A percentile compares a stretch with the other conserved stretches of the same genome.
Conservation (phyloP, 2,113 vertebrate species). For the Peromyscus polionotus region DNA sequence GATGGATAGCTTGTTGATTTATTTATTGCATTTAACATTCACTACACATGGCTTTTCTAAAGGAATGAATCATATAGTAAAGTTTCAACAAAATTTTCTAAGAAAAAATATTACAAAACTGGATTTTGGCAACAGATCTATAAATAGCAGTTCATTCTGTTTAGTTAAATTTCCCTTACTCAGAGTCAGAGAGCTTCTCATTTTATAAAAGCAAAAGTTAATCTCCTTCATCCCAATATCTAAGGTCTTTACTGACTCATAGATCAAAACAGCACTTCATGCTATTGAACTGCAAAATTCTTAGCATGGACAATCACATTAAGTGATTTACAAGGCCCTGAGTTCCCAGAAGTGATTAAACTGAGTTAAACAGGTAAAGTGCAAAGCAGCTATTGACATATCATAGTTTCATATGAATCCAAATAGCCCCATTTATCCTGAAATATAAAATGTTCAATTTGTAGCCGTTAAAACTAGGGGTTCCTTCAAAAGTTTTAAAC, state of each 20-base stretch:
- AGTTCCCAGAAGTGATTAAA: background rate
- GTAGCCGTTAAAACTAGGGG: background rate
- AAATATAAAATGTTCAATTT: background rate
- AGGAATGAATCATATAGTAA: background rate
- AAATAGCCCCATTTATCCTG: background rate
- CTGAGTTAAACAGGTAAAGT: conserved; percentile 22
- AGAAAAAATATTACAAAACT: background rate
- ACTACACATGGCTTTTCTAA: background rate
- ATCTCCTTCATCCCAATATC: conserved; percentile 34
- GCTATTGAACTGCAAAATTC: background rate
- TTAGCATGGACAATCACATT: background rate
- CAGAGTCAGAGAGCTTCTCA: background rate
- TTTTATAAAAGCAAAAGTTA: conserved; percentile 32
- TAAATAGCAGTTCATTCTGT: background rate
- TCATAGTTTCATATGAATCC: background rate
- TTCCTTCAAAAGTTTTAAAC: background rate
- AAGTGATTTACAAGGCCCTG: conserved; percentile 12
- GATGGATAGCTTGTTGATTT: background rate
- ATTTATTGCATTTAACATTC: conserved; percentile 33
- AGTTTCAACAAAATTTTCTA: background rate
- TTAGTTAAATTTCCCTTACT: background rate
- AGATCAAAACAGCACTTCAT: background rate
- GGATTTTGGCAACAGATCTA: background rate
- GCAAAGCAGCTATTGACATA: background rate
- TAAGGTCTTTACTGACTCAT: conserved; percentile 35